Conservation (phyloP, 1,140 invertebrate species). For the Aphidius ervi region DNA sequence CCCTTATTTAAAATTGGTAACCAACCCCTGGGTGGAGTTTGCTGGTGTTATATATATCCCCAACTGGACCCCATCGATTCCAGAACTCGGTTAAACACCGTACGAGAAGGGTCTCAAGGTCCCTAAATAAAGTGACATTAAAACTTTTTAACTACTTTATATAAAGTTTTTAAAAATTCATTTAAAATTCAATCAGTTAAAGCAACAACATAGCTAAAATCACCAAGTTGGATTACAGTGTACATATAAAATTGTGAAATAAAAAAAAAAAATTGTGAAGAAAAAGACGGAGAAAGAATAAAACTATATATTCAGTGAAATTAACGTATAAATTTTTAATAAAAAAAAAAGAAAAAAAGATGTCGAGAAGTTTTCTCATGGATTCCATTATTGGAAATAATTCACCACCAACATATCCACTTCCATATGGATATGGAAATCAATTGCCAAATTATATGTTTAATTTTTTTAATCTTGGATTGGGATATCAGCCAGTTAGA, state of each 20-base stretch:
- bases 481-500: slow-evolving; percentile 45
- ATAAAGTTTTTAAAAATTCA: not conserved
- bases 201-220: too few species aligned
- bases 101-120: slow-evolving; percentile 22
- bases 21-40: slow-evolving; percentile 54
- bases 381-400: slow-evolving; percentile 69
- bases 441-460: slow-evolving; percentile 48
- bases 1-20: slow-evolving; percentile 30
- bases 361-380: slow-evolving; percentile 73
- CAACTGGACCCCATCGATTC: slow-evolving; percentile 19
- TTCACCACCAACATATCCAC: slow-evolving; percentile 41
- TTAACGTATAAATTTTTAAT: slow-evolving; percentile 6
- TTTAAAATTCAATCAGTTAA: not conserved
- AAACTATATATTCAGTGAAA: slow-evolving; percentile 5
- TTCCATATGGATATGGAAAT: slow-evolving; percentile 43
- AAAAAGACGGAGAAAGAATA: not conserved
- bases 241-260: not conserved
- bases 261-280: not conserved
- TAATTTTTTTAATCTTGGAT: slow-evolving; percentile 46
- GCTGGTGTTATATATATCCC: slow-evolving; percentile 36
- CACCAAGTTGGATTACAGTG: slow-evolving; percentile 15
- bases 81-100: slow-evolving; percentile 37
- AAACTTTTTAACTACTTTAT: not conserved
- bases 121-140: not conserved
- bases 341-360: slow-evolving; percentile 37